phyloP scores from a whole-genome alignment of 2,797 vertebrate species.

The Bovichtus diacanthus region DNA sequence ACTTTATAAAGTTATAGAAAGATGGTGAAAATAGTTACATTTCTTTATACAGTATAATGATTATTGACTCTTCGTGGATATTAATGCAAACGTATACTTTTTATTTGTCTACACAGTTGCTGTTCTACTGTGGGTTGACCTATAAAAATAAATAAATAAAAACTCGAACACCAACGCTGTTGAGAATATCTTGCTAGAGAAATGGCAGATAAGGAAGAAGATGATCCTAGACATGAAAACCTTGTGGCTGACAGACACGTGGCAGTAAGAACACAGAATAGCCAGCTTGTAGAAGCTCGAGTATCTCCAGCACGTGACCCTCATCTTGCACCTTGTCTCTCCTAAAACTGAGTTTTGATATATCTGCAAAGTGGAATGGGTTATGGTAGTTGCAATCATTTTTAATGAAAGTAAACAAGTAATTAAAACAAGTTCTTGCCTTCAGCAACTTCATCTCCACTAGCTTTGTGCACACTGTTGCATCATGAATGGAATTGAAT shows the following conservation, averaged over 20 bases:
- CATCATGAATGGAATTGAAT: constrained; percentile 22
- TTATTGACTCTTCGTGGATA: not conserved
- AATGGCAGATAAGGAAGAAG: not conserved
- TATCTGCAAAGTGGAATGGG: too few species aligned
- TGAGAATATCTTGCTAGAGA: not conserved
- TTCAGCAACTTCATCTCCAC: not conserved
- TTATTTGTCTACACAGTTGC: not conserved
- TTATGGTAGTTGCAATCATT: not conserved
- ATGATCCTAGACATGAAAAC: not conserved
- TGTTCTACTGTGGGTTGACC: not conserved
- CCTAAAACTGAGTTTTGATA: not conserved
- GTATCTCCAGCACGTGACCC: not conserved
- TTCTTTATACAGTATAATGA: not conserved
- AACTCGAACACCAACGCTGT: not conserved
- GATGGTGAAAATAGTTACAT: not conserved
- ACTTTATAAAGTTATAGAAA: too few species aligned
- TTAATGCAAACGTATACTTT: not conserved
- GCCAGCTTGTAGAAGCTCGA: not conserved
- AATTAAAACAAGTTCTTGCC: rapidly evolving
- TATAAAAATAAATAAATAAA: too few species aligned
- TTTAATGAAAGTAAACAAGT: not conserved
- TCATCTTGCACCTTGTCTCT: not conserved
- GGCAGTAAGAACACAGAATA: not conserved
- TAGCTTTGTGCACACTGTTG: not conserved
- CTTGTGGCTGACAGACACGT: not conserved